Evolutionary conservation across 2,113 vertebrate genomes (phyloP).

Genomic region (Oceanites oceanicus): DNA sequence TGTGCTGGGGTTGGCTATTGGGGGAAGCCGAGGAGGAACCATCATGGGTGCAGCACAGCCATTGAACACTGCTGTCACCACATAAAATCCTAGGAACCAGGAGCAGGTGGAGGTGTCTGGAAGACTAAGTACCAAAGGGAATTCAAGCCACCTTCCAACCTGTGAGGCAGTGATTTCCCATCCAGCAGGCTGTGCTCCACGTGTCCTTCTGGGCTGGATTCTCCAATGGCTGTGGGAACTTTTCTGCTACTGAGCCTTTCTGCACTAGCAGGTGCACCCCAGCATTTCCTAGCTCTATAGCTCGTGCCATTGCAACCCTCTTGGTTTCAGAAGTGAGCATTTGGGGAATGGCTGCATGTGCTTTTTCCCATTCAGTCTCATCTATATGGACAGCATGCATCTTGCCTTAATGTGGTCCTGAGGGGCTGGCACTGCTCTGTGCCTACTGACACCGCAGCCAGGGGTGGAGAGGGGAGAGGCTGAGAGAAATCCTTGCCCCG

Average conservation of each 20-base stretch:
- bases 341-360: not conserved
- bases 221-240: not conserved
- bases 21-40: not conserved
- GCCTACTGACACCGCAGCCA: not conserved
- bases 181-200: not conserved
- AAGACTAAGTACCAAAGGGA: not conserved
- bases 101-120: not conserved
- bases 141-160: not conserved
- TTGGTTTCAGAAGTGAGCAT: not conserved
- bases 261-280: not conserved
- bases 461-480: not conserved
- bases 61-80: not conserved
- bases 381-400: not conserved
- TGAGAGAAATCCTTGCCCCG: not conserved
- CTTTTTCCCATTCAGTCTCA: accelerated
- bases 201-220: not conserved
- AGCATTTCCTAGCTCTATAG: not conserved
- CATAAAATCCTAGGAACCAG: not conserved
- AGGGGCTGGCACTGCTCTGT: accelerated
- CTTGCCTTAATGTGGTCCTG: not conserved
- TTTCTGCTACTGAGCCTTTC: not conserved
- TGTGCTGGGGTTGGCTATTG: not conserved
- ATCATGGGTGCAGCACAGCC: not conserved
- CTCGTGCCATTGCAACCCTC: not conserved
- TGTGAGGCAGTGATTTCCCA: not conserved